Evolutionary conservation across 2,888 invertebrate species (phyloP), one percentile per base, ranked within the genome.

Genomic region (Enoplolaimus lenunculus): DNA sequence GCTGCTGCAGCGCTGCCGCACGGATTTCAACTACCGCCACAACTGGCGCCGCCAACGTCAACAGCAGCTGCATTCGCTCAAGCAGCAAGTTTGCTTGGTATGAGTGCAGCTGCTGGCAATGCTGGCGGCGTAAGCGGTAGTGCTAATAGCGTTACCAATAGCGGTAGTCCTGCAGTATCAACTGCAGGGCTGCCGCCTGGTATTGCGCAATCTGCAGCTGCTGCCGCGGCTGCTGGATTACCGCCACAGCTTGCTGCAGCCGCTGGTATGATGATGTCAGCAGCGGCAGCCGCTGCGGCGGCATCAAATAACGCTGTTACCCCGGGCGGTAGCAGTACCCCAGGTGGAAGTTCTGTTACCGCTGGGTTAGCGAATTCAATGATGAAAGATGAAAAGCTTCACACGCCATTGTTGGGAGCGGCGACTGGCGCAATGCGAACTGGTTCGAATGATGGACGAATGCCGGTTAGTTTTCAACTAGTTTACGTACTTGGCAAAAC

Each of bases 201-300:
- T n/a, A 80, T n/a, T 80, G 78, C 70, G 78, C 78, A 34, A 78
- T 77, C 60, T 26, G 70, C 31, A 57, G 30, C 28, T n/a, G 16
- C 13, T 3, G n/a, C 21, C 13, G 45, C 31, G 28, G 69, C 60
- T 28, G 60, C 68, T n/a, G 70, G 70, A 29, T 7, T 71, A 13
- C 70, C 70, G 76, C 85, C 87, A 66, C 88, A 88, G 74, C 88
- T 65, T 31, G 86, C 86, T 34, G 67, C 70, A 60, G 16, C 70
- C 67, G 21, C 68, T 70, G 84, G 85, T 72, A 83, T 84, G 86
- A 77, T 77, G n/a, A n/a, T n/a, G n/a, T n/a, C 74, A 64, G 75
- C 75, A 60, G 76, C 75, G 29, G 76, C 74, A 30, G 70, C 68
- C 3, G 72, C 68, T 33, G 76, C 76, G 21, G n/a, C n/a, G n/a